These are phyloP conservation scores for Lasioglossum figueresi DNA, from an alignment of 2,888 invertebrate species.

Conservation along the genomic window DNA sequence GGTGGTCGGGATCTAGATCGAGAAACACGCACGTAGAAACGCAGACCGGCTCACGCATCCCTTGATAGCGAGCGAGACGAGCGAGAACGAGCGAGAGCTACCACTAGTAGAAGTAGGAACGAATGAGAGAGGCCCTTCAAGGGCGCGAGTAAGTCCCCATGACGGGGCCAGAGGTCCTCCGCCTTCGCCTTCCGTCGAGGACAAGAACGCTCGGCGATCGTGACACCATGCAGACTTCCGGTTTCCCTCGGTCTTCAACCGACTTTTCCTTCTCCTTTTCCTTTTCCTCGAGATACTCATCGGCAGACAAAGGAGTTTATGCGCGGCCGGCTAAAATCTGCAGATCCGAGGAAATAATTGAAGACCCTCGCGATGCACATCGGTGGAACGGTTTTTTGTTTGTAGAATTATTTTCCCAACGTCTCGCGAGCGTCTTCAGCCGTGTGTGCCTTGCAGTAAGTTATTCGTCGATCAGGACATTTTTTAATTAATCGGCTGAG, in stretches of 20 bases:
- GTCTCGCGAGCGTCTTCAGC: neutral
- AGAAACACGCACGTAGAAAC: conserved; percentile 9
- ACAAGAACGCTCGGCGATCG: conserved; percentile 56
- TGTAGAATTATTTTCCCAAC: neutral
- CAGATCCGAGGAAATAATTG: neutral
- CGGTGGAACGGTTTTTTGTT: neutral
- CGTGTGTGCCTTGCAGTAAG: too few species aligned
- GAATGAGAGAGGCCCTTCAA: conserved; percentile 50
- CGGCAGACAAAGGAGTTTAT: conserved; percentile 37
- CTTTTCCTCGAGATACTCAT: conserved; percentile 74
- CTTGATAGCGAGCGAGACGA: conserved; percentile 23
- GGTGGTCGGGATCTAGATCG: conserved; percentile 56
- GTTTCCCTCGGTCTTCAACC: conserved; percentile 71
- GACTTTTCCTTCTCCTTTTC: conserved; percentile 63
- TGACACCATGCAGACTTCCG: conserved; percentile 76
- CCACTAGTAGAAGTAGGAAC: neutral
- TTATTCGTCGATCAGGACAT: too few species aligned
- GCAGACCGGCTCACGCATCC: conserved; percentile 21
- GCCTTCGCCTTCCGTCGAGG: conserved; percentile 1
- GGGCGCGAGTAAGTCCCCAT: conserved; percentile 62
- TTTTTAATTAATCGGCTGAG: too few species aligned
- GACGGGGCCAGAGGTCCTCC: conserved; percentile 51
- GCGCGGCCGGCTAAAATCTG: neutral
- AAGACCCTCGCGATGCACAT: neutral
- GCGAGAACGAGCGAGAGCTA: neutral